These are phyloP conservation scores for Amphipoea lucens DNA, from an alignment of 2,888 invertebrate species.

Conservation along the genomic window DNA sequence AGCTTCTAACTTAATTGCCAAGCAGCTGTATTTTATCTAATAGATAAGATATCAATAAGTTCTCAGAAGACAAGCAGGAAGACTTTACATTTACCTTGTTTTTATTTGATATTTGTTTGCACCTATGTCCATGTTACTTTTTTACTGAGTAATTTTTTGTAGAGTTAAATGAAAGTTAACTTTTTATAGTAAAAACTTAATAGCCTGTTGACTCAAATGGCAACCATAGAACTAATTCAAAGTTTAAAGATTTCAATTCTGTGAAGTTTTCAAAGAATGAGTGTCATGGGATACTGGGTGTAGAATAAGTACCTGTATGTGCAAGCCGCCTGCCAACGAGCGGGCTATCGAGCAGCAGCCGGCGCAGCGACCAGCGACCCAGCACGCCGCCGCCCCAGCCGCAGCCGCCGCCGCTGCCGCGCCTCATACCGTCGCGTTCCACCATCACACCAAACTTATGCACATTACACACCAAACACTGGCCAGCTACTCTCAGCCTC, in stretches of 20 bases:
- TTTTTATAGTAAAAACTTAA: not conserved
- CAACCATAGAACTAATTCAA: not conserved
- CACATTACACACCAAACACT: slow-evolving; percentile 79
- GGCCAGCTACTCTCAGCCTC: slow-evolving; percentile 55
- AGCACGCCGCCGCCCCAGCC: slow-evolving; percentile 87
- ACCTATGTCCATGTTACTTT: slow-evolving; percentile 1
- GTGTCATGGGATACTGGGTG: not conserved
- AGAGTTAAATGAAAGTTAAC: not conserved
- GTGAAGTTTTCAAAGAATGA: not conserved
- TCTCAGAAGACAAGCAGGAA: slow-evolving; percentile 27
- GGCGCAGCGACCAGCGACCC: slow-evolving; percentile 92
- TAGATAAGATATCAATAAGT: slow-evolving; percentile 39
- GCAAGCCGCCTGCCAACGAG: slow-evolving; percentile 92
- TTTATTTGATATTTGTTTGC: not conserved
- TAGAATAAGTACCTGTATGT: slow-evolving; percentile 81
- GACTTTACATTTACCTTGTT: slow-evolving; percentile 14
- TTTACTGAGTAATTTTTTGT: not conserved
- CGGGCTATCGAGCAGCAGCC: slow-evolving; percentile 93
- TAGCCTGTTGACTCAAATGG: not conserved
- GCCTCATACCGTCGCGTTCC: slow-evolving; percentile 85
- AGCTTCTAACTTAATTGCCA: not conserved
- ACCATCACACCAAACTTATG: slow-evolving; percentile 83
- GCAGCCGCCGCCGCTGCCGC: slow-evolving; percentile 84
- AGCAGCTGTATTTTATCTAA: slow-evolving; percentile 22
- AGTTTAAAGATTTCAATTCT: not conserved